These are phyloP conservation scores for Orchesellides sinensis DNA, from an alignment of 2,888 invertebrate species.

Conservation along the genomic window DNA sequence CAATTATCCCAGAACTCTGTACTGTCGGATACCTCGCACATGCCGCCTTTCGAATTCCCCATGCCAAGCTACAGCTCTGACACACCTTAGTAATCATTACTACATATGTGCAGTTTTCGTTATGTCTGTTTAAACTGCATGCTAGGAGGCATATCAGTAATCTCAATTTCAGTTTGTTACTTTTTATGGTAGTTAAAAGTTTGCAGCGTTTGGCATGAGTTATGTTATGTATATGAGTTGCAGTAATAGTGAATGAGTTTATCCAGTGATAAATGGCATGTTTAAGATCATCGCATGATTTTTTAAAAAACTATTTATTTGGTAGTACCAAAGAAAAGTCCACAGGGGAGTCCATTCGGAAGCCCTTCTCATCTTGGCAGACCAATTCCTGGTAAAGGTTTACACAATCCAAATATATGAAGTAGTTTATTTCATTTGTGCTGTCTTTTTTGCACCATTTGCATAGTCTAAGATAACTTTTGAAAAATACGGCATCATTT, in stretches of 20 bases:
- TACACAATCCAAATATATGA: constrained; percentile 38
- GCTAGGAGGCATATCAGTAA: constrained; percentile 2
- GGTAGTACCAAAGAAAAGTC: constrained; percentile 70
- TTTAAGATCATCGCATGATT: constrained; percentile 43
- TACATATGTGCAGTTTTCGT: constrained; percentile 19
- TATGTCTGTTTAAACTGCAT: constrained; percentile 39
- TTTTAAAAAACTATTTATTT: constrained; percentile 50
- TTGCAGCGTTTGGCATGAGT: background rate
- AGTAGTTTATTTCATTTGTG: constrained; percentile 32
- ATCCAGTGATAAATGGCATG: background rate
- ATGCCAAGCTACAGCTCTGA: constrained; percentile 48
- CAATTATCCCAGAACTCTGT: constrained; percentile 34
- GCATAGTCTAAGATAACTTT: constrained; percentile 8
- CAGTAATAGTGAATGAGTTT: background rate
- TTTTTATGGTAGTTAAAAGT: background rate
- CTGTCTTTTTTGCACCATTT: constrained; percentile 42
- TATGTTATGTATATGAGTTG: constrained; percentile 17
- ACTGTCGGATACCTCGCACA: constrained; percentile 55
- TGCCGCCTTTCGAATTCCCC: constrained; percentile 52
- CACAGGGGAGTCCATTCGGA: constrained; percentile 81
- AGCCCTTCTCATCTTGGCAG: constrained; percentile 79
- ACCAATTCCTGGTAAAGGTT: constrained; percentile 67
- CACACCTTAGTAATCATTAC: constrained; percentile 14
- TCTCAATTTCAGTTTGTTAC: background rate
- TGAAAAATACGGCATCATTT: constrained; percentile 32